These are phyloP conservation scores for Galbula dea DNA, from an alignment of 2,113 vertebrate species.

Conservation along the genomic window DNA sequence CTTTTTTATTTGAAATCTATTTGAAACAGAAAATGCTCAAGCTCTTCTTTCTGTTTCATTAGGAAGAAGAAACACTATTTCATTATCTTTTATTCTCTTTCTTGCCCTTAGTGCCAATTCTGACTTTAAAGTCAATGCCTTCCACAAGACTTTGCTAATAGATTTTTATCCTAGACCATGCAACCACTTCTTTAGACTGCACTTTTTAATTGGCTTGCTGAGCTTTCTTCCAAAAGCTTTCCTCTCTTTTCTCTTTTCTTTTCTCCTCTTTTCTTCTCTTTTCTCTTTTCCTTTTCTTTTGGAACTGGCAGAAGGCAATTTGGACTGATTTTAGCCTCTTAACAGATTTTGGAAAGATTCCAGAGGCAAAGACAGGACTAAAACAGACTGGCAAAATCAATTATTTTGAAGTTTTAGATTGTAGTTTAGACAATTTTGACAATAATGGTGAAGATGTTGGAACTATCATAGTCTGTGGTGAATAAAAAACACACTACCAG, in stretches of 20 bases:
- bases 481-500: constrained; percentile 5
- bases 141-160: neutral
- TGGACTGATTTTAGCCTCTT: neutral
- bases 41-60: neutral
- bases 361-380: constrained; percentile 1
- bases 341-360: constrained; percentile 39
- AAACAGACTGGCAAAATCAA: neutral
- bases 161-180: neutral
- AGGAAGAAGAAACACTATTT: neutral
- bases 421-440: constrained; percentile 31
- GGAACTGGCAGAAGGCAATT: neutral
- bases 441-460: constrained; percentile 7
- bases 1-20: neutral
- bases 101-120: neutral
- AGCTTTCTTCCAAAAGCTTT: neutral
- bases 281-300: neutral
- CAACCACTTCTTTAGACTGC: neutral
- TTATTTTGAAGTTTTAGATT: constrained; percentile 29
- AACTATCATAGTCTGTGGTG: constrained; percentile 4
- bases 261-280: neutral
- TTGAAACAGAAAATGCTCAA: neutral
- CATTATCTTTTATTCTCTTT: neutral
- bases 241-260: neutral
- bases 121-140: neutral
- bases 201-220: constrained; percentile 2